Evolutionary conservation across 2,888 invertebrate genomes (phyloP), one percentile per base, ranked within the genome.

Genomic region (Molanna angustata): DNA sequence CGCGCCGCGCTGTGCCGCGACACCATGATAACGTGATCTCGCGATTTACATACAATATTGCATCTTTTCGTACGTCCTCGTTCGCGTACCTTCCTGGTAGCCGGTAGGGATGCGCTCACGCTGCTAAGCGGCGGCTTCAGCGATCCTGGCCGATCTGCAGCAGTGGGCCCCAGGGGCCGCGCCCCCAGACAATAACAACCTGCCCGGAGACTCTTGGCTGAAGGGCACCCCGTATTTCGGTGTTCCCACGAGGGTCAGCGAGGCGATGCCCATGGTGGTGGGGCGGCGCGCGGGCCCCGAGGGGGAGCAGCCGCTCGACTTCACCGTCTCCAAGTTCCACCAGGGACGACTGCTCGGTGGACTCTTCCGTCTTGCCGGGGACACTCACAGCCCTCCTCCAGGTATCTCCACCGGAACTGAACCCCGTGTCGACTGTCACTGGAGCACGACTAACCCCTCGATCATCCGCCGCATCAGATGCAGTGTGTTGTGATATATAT

Each of bases 241-340:
- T 43, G 45, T 21, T 31, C 44, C 27, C 21, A 46, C 49, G 58
- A 45, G 45, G 39, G 54, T 51, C 31, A 41, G 33, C 35, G 53
- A 51, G 59, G 78, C 77, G 66, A 80, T 82, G 79, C 84, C 83
- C 71, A 83, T 82, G 80, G 64, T 76, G 64, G 77, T 83, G 69
- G 71, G 70, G 64, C 77, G 82, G 69, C 62, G 69, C 72, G 64
- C 66, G 70, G 57, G 66, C 69, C 70, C 76, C 78, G 69, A 73
- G 67, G 51, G 71, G 52, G 80, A 80, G 68, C 85, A 85, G 72
- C 86, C 86, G 62, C 76, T 86, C 64, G 86, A 86, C 77, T 86
- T 86, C 74, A 86, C 86, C 69, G 85, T 85, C 78, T 79, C 79
- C 57, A 79, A 79, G 56, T 72, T 79, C 59, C 70, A 64, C 61